Base-by-base conservation (phyloP, 2,888 invertebrate genomes). In the Lingula anatina region DNA sequence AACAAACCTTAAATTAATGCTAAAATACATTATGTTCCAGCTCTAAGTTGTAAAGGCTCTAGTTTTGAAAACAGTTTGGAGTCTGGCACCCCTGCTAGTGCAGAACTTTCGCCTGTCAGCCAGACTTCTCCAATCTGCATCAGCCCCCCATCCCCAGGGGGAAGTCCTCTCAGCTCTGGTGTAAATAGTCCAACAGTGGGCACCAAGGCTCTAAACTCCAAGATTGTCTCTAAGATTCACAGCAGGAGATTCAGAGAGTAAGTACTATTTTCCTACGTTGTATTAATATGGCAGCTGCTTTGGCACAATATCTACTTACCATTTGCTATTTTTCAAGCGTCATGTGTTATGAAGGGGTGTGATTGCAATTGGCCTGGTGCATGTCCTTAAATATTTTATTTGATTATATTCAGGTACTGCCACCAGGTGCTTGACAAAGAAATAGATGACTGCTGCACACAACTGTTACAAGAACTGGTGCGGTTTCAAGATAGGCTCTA, bases 401-500 rank as follows among this genome's bases (percentile, higher is more conserved):
- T n/a, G n/a, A n/a, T n/a, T n/a, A n/a, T n/a, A 20, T 41, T 15
- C 55, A 79, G 79, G 49, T 84, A 84, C 64, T 85, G 84, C 65
- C 80, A 83, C 61, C 84, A 85, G 69, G 78, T 81, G 39, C 75
- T 83, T 15, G 82, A 81, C n/a, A 69, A 79, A 40, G 80, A 80
- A 25, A 76, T 86, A 5, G 81, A 81, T 56, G 69, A 75, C 26
- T 66, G 79, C 46, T 79, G 81, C 18, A 78, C 78, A 27, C 59
- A 66, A 18, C 66, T 85, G 44, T 60, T 86, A 1, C 75, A 78
- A 47, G 81, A 83, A 57, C 71, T 86, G 20, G 79, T 83, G 43
- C 73, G 81, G 9, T 84, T 84, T 61, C 86, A 86, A 70, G 83
- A 83, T 61, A 78, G 84, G 18, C 78, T 82, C 28, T 83, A 80